These are phyloP conservation scores for Mycetomoellerius zeteki DNA, from an alignment of 1,140 invertebrate species.

Conservation along the genomic window DNA sequence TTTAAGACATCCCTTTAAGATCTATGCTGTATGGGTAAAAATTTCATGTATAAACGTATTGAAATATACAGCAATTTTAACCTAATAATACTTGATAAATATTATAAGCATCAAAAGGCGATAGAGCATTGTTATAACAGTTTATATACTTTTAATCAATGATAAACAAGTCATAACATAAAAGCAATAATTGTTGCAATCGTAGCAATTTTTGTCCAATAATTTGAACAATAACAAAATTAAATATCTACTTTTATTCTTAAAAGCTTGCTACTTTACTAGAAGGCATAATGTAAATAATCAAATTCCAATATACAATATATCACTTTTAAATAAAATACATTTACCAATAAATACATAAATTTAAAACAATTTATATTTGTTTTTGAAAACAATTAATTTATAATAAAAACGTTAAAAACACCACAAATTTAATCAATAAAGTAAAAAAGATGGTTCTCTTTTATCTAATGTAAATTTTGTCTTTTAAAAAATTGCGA, in stretches of 20 bases:
- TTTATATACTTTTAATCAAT: no score
- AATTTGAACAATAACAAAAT: no score
- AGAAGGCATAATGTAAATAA: not conserved
- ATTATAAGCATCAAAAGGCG: no score
- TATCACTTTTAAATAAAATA: not conserved
- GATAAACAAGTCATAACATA: constrained; percentile 30
- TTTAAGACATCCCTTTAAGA: no score
- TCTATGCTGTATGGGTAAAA: no score
- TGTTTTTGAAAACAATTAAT: not conserved
- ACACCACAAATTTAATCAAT: not conserved
- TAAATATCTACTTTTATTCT: not conserved
- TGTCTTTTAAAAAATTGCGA: not conserved
- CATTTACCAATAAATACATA: constrained; percentile 1
- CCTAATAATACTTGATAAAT: no score
- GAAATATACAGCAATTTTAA: no score
- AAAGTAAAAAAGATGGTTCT: not conserved
- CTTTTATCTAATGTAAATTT: not conserved
- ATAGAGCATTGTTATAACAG: no score
- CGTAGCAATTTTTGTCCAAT: not conserved
- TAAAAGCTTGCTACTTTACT: not conserved
- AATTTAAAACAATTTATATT: not conserved
- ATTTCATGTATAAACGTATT: no score
- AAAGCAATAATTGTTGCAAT: not conserved
- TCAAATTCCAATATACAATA: constrained; percentile 3
- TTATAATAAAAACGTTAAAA: not conserved